phyloP scores from a whole-genome alignment of 1,140 invertebrate species.

The Drosophila ironensis region DNA sequence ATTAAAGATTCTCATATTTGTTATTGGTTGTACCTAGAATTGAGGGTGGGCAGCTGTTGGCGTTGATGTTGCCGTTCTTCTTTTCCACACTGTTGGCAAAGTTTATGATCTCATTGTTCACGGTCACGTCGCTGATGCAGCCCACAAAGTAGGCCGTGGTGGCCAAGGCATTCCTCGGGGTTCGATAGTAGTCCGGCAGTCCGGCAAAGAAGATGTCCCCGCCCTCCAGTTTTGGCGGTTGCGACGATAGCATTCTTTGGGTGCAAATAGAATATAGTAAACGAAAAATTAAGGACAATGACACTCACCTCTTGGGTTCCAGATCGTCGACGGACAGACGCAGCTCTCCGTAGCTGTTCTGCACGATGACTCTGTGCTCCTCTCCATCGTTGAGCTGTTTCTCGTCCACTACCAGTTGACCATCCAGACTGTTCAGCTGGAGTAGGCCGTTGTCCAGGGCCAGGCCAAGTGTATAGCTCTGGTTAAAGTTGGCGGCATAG shows the following conservation, averaged over 20 bases:
- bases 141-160: slow-evolving; percentile 87
- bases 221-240: slow-evolving; percentile 84
- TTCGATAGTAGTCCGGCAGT: slow-evolving; percentile 85
- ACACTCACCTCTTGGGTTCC: slow-evolving; percentile 85
- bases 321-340: slow-evolving; percentile 93
- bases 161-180: slow-evolving; percentile 70
- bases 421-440: slow-evolving; percentile 87
- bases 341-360: slow-evolving; percentile 85
- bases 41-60: slow-evolving; percentile 86
- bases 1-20: too few species aligned
- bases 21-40: too few species aligned
- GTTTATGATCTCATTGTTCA: slow-evolving; percentile 92
- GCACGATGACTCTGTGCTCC: slow-evolving; percentile 96
- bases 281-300: not conserved
- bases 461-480: slow-evolving; percentile 86
- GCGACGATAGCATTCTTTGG: slow-evolving; percentile 80
- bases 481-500: slow-evolving; percentile 87
- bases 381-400: slow-evolving; percentile 92
- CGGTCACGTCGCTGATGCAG: slow-evolving; percentile 93
- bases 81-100: slow-evolving; percentile 89
- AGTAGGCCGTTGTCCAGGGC: slow-evolving; percentile 87
- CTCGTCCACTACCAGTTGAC: slow-evolving; percentile 84
- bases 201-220: slow-evolving; percentile 93
- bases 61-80: slow-evolving; percentile 86
- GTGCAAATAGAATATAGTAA: not conserved